Conservation (phyloP, 2,113 vertebrate genomes). For the Cnemophilus loriae region DNA sequence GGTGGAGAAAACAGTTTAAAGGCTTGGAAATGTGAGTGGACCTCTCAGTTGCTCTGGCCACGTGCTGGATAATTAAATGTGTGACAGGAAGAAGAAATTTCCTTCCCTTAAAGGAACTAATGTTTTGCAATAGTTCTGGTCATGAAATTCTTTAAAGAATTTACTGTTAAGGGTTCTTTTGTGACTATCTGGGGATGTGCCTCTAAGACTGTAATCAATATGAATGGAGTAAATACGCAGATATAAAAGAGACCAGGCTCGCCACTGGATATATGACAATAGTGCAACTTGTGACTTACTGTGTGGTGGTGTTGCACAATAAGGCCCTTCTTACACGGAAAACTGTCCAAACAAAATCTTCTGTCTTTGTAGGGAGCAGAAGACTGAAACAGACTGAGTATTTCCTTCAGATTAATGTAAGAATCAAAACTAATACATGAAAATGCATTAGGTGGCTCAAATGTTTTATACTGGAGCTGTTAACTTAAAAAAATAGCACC, state of each 20-base stretch:
- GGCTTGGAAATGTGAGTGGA: neutral
- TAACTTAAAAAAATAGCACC: neutral
- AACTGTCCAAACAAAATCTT: neutral
- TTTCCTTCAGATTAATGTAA: neutral
- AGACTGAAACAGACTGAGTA: neutral
- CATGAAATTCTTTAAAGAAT: neutral
- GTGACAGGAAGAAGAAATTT: neutral
- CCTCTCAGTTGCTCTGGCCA: neutral
- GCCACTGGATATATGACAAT: neutral
- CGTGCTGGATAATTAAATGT: neutral
- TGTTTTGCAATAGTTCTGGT: neutral
- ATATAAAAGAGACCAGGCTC: neutral
- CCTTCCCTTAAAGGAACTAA: neutral
- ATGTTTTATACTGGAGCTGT: neutral
- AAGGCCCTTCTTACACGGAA: neutral
- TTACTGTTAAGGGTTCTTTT: neutral
- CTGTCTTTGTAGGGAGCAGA: neutral
- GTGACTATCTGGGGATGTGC: neutral
- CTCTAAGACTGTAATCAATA: neutral
- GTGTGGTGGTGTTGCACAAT: neutral
- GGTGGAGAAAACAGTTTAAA: neutral
- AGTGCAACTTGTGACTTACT: neutral
- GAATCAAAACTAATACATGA: neutral
- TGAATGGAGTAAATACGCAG: neutral
- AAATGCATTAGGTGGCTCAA: neutral